Conservation (phyloP, 2,113 vertebrate species). For the Uropsilus gracilis region DNA sequence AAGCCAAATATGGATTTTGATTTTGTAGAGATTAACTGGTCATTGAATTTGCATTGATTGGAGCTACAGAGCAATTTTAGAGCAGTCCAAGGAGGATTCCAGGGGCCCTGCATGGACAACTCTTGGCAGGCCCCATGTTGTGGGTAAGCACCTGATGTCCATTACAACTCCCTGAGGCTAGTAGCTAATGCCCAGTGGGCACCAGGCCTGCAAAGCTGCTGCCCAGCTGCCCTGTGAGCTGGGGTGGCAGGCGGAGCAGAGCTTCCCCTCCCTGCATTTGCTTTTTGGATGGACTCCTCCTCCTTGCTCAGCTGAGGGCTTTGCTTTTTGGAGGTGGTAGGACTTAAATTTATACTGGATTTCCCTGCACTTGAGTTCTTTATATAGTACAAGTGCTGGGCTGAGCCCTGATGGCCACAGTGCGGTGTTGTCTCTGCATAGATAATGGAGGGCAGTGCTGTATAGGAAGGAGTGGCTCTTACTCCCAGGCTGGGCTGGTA, state of each 20-base stretch:
- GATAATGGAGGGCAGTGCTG: background rate
- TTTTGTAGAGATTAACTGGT: conserved; percentile 82
- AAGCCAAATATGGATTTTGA: conserved; percentile 79
- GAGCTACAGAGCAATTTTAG: background rate
- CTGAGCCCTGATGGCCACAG: background rate
- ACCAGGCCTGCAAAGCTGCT: background rate
- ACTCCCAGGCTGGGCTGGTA: background rate
- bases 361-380: background rate
- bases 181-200: background rate
- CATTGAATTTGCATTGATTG: conserved; percentile 72
- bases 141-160: background rate
- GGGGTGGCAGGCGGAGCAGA: background rate
- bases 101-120: background rate
- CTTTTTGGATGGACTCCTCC: background rate
- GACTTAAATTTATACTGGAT: background rate
- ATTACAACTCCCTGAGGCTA: background rate
- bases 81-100: background rate
- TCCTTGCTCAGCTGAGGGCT: background rate
- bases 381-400: background rate
- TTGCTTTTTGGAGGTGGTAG: background rate
- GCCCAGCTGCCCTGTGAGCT: no score
- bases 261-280: background rate
- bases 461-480: background rate
- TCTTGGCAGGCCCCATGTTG: background rate
- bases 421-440: background rate